Conservation (phyloP, 2,888 invertebrate species). For the Heterodera filipjevi region DNA sequence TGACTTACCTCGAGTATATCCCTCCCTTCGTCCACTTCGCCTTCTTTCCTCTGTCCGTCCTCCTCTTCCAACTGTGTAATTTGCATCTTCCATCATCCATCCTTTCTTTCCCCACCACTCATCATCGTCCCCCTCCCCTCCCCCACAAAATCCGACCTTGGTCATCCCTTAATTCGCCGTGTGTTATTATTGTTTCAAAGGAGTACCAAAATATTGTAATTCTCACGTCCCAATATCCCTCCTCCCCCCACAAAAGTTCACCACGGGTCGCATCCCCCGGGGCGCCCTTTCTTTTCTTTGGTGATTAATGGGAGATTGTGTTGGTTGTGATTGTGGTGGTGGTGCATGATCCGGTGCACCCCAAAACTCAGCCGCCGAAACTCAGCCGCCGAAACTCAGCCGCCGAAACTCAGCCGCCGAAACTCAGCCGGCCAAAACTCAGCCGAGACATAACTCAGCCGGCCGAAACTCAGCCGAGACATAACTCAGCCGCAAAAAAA, state of each 20-base stretch:
- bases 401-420: too few relatives aligned
- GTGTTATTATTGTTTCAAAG: neutral
- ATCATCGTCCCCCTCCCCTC: neutral
- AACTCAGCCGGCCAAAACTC: too few relatives aligned
- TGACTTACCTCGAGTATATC: too few relatives aligned
- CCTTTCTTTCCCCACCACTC: neutral
- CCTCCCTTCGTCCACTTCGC: neutral
- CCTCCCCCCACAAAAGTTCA: neutral
- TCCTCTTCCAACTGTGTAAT: constrained; percentile 8
- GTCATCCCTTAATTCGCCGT: neutral
- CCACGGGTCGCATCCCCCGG: neutral
- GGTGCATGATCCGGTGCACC: too few relatives aligned
- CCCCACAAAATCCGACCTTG: constrained; percentile 5
- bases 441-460: too few relatives aligned
- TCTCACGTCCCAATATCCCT: constrained; percentile 6
- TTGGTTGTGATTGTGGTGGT: neutral
- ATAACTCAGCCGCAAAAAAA: too few relatives aligned
- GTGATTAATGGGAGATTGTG: constrained; percentile 1
- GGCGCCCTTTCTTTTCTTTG: neutral
- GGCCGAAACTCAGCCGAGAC: too few relatives aligned
- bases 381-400: too few relatives aligned
- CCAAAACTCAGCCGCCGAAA: too few relatives aligned
- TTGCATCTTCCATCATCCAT: neutral
- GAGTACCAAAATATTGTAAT: neutral
- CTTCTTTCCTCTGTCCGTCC: neutral